Evolutionary conservation across 2,797 vertebrate genomes (phyloP).

Genomic region (Cyprinodon diabolis): DNA sequence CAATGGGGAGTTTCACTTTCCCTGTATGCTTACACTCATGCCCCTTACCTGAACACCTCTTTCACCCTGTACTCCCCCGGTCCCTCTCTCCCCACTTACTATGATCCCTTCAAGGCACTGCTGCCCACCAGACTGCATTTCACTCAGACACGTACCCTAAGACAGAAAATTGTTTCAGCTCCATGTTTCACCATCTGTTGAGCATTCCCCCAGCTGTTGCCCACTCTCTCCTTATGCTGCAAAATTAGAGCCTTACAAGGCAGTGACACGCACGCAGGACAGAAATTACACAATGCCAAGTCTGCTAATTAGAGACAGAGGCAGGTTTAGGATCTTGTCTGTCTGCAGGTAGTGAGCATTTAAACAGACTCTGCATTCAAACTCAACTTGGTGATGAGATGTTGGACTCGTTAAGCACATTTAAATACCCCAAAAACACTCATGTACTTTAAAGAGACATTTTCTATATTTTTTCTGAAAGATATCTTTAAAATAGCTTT

Average conservation of each 20-base stretch:
- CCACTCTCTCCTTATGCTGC: slow-evolving; percentile 66
- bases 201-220: slow-evolving; percentile 78
- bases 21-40: slow-evolving; percentile 52
- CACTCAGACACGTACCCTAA: slow-evolving; percentile 34
- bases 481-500: too few species aligned
- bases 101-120: slow-evolving; percentile 49
- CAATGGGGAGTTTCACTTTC: slow-evolving; percentile 61
- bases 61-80: slow-evolving; percentile 72
- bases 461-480: too few species aligned
- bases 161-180: slow-evolving; percentile 62
- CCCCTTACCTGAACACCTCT: slow-evolving; percentile 69
- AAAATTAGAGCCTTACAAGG: slow-evolving; percentile 66
- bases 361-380: slow-evolving; percentile 21
- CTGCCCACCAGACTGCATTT: slow-evolving; percentile 43
- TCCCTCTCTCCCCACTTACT: slow-evolving; percentile 53
- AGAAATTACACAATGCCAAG: slow-evolving; percentile 60
- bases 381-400: slow-evolving; percentile 24
- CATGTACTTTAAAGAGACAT: too few species aligned
- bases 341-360: slow-evolving; percentile 55
- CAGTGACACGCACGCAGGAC: slow-evolving; percentile 63
- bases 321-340: slow-evolving; percentile 37
- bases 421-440: neutral
- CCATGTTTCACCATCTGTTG: slow-evolving; percentile 70
- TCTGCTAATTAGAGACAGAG: slow-evolving; percentile 69
- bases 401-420: slow-evolving; percentile 33